Percentiles rank a stretch among this genome's conserved stretches.
Evolutionary conservation across 2,888 invertebrate genomes (phyloP).

Genomic region (Malacosoma neustria): DNA sequence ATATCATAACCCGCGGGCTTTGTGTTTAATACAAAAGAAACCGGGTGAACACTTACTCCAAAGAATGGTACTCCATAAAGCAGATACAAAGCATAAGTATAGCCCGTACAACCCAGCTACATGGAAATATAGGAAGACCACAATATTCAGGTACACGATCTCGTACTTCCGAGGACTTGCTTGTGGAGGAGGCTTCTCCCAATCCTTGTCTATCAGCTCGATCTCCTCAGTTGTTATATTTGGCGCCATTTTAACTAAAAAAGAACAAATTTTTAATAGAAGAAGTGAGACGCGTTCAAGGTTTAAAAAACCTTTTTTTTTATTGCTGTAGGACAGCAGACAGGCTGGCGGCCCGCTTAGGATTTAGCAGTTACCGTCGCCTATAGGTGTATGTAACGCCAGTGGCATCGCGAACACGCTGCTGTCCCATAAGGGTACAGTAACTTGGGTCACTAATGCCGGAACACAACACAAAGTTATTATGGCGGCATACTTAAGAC

Average conservation of each 20-base stretch:
- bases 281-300: not conserved
- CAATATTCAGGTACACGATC: slow-evolving; percentile 20
- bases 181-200: slow-evolving; percentile 18
- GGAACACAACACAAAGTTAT: too few species aligned
- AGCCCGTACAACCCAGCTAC: slow-evolving; percentile 24
- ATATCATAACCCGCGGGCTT: too few species aligned
- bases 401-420: too few species aligned
- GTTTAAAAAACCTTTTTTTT: too few species aligned
- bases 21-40: too few species aligned
- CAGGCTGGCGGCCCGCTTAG: too few species aligned
- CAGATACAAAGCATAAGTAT: slow-evolving; percentile 23
- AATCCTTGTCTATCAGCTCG: slow-evolving; percentile 2
- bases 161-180: slow-evolving; percentile 22
- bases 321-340: too few species aligned
- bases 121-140: slow-evolving; percentile 25
- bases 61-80: slow-evolving; percentile 25
- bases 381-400: too few species aligned
- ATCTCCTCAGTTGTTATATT: slow-evolving; percentile 4
- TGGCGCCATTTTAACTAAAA: slow-evolving; percentile 11
- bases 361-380: too few species aligned
- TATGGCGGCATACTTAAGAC: too few species aligned
- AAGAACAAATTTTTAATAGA: not conserved
- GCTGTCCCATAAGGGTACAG: too few species aligned
- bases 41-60: slow-evolving; percentile 34
- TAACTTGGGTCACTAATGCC: too few species aligned